Conservation (phyloP, 2,888 invertebrate genomes). For the Dichetophora obliterata region DNA sequence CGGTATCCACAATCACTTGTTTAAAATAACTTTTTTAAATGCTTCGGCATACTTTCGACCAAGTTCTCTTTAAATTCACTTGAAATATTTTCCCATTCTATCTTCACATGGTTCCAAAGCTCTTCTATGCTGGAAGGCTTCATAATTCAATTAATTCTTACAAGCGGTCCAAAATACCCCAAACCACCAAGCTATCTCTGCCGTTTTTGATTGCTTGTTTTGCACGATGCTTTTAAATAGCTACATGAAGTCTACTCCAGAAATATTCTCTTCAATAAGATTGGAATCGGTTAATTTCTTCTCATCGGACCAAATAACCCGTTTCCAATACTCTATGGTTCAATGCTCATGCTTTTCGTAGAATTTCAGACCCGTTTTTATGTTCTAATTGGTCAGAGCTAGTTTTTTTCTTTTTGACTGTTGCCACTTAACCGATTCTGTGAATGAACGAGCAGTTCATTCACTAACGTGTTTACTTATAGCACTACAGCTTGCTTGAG, state of each 20-base stretch:
- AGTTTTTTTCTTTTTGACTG: constrained; percentile 39
- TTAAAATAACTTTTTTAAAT: background rate
- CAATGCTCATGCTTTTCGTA: constrained; percentile 30
- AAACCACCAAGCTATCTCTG: constrained; percentile 36
- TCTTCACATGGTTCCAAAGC: constrained; percentile 35
- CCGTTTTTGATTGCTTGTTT: constrained; percentile 13
- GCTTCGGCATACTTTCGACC: constrained; percentile 28
- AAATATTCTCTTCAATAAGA: no score
- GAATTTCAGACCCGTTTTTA: constrained; percentile 39
- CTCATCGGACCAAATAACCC: constrained; percentile 27
- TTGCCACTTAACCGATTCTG: constrained; percentile 36
- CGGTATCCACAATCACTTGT: constrained; percentile 7
- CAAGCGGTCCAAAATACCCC: constrained; percentile 38
- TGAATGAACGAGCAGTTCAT: constrained; percentile 37
- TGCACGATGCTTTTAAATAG: constrained; percentile 15
- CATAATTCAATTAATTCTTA: constrained; percentile 37
- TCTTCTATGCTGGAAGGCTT: constrained; percentile 39
- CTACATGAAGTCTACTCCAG: no score
- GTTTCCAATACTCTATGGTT: constrained; percentile 34
- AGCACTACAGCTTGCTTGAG: background rate
- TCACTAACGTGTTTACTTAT: constrained; percentile 22
- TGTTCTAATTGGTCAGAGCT: constrained; percentile 34
- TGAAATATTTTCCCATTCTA: no score
- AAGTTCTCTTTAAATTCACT: no score
- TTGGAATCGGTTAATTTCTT: constrained; percentile 18